Base-by-base conservation (phyloP, 2,888 invertebrate genomes). In the Lasioglossum lativentre region DNA sequence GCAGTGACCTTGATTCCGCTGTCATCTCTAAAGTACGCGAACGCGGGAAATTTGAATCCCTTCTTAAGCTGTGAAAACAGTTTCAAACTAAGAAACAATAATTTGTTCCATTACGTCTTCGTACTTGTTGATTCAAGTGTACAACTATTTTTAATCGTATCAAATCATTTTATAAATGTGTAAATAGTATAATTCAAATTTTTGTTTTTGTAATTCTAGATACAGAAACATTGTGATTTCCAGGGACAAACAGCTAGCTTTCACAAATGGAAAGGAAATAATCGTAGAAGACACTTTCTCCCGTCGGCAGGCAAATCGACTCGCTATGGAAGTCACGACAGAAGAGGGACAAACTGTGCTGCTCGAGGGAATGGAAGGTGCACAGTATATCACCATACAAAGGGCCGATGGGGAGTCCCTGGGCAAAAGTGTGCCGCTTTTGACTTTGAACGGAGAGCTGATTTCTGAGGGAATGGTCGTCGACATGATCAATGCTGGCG, bases 371-470 rank as follows among this genome's bases (percentile, higher is more conserved):
- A 95, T 95, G 93, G 95, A 95, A 80, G 95, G 94, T 8, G 90
- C 95, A 0, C 95, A 95, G 73, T 95, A 95, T 68, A 95, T 95
- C 45, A 95, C 95, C 27, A 95, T 95, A 82, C 95, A 95, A 77
- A 90, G 95, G 82, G 92, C 92, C 1, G 95, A 95, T 42, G 94
- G 93, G 5, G 95, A 95, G 85, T 84, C 92, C 4, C 84, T 95
- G n/a, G 91, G 93, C 63, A 95, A 95, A 86, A 93, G 93, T 19
- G 94, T 94, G 6, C 94, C 95, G 1, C 88, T 95, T 12, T 91
- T 95, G 56, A 92, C 95, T 10, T 82, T 95, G n/a, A 95, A 93
- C 8, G 94, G 94, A 5, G 95, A 95, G 87, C 76, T 95, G 38
- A 93, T 95, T 47, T 93, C 95, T 0, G 95, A 95, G 45, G 94